phyloP scores from a whole-genome alignment of 2,113 vertebrate species.

The Microcebus lehilahytsara region DNA sequence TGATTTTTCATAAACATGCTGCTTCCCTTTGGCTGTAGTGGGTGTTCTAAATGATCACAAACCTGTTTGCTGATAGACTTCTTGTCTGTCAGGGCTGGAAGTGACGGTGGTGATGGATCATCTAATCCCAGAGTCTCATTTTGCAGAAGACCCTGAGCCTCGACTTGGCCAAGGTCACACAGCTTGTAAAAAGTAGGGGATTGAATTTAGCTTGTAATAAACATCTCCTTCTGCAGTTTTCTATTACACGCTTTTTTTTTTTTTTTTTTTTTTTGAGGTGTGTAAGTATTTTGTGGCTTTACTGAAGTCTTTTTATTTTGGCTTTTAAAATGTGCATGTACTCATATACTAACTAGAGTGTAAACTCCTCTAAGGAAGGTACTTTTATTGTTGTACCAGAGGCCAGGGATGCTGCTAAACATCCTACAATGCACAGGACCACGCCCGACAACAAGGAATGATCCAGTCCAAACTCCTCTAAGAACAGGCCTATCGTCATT shows the following conservation, averaged over 20 bases:
- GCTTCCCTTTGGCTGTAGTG: background rate
- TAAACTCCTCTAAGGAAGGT: background rate
- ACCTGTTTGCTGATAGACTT: background rate
- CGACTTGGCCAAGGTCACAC: constrained; percentile 25
- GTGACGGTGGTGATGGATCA: background rate
- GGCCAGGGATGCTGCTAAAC: background rate
- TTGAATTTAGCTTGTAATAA: constrained; percentile 30
- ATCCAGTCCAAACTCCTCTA: background rate
- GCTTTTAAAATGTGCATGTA: background rate
- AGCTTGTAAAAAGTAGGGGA: background rate
- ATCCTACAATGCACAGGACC: too few relatives aligned
- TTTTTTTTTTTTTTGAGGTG: background rate
- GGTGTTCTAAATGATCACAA: background rate
- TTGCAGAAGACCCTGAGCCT: constrained; percentile 16
- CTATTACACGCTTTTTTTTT: background rate
- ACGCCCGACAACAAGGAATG: background rate
- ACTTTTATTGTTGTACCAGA: background rate
- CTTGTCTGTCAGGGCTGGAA: background rate
- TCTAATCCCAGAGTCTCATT: constrained; percentile 37
- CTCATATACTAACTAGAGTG: background rate
- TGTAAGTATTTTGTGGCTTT: background rate
- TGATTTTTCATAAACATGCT: background rate
- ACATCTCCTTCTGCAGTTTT: background rate
- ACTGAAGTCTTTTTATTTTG: background rate
- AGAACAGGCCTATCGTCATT: background rate